Percentiles rank a stretch among this genome's conserved stretches.
Conservation (phyloP, 2,888 invertebrate genomes). For the Oegoconia quadripuncta region DNA sequence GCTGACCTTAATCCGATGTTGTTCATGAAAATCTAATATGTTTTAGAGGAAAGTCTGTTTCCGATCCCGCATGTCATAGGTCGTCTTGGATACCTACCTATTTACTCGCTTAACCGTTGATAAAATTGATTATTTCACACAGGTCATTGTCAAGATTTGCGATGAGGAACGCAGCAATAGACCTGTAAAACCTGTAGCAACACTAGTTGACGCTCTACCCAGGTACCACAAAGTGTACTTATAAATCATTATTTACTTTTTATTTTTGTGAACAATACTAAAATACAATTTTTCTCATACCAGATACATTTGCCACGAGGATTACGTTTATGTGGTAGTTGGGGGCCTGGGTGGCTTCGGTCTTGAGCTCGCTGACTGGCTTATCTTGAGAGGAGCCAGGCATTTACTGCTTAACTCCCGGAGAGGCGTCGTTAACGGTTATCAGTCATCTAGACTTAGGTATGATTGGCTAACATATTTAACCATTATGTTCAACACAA, state of each 20-base stretch:
- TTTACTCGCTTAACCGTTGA: too few species aligned
- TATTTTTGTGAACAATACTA: not conserved
- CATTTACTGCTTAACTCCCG: slow-evolving; percentile 90
- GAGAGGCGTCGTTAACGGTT: slow-evolving; percentile 88
- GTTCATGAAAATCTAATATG: too few species aligned
- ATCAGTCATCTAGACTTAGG: slow-evolving; percentile 87
- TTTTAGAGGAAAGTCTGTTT: too few species aligned
- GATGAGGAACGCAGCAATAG: slow-evolving; percentile 61
- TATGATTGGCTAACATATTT: slow-evolving; percentile 37
- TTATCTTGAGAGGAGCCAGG: slow-evolving; percentile 89
- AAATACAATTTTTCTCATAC: slow-evolving; percentile 5
- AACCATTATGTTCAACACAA: not conserved
- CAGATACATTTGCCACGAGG: slow-evolving; percentile 74
- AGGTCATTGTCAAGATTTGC: slow-evolving; percentile 77
- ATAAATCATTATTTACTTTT: not conserved
- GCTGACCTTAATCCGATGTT: too few species aligned
- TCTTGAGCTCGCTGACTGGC: slow-evolving; percentile 91
- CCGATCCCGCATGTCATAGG: too few species aligned
- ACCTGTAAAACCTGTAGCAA: slow-evolving; percentile 37
- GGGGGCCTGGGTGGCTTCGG: slow-evolving; percentile 96
- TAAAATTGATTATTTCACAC: too few species aligned
- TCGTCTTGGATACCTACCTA: too few species aligned
- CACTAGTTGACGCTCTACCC: slow-evolving; percentile 55
- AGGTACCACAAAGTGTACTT: slow-evolving; percentile 37
- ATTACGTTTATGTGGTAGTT: slow-evolving; percentile 79